Conservation (phyloP, 2,797 vertebrate genomes). For the Lacerta bilineata region DNA sequence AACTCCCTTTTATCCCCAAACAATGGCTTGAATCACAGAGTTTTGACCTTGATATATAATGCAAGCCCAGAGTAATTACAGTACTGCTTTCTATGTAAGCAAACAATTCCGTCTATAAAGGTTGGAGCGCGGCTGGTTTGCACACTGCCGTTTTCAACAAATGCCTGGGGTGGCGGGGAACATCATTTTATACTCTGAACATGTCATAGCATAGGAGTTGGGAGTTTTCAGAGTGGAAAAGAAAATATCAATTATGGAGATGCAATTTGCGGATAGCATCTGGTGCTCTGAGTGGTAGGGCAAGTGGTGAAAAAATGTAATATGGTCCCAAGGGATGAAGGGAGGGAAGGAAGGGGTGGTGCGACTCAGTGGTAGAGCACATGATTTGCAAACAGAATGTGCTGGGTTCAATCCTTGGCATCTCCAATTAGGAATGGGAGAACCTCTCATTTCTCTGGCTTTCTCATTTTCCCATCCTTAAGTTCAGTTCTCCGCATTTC, state of each 20-base stretch:
- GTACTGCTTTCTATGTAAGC: conserved; percentile 70
- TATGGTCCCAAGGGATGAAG: too few species aligned
- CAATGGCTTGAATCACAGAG: conserved; percentile 71
- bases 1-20: conserved; percentile 73
- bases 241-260: conserved; percentile 39
- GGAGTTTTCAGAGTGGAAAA: conserved; percentile 44
- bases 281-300: background rate
- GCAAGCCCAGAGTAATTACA: conserved; percentile 72
- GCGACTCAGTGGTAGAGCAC: background rate
- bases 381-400: background rate
- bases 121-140: conserved; percentile 54
- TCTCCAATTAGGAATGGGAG: too few species aligned
- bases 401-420: background rate
- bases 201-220: conserved; percentile 57
- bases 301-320: background rate
- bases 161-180: conserved; percentile 35
- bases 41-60: conserved; percentile 75
- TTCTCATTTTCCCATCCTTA: too few species aligned
- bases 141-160: conserved; percentile 56
- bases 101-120: conserved; percentile 65
- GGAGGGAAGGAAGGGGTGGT: background rate
- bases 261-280: background rate
- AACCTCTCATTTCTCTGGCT: too few species aligned
- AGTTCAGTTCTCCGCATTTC: too few species aligned
- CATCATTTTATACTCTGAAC: conserved; percentile 44